These are phyloP conservation scores for Pimephales promelas DNA, from an alignment of 2,113 vertebrate species.

Conservation along the genomic window DNA sequence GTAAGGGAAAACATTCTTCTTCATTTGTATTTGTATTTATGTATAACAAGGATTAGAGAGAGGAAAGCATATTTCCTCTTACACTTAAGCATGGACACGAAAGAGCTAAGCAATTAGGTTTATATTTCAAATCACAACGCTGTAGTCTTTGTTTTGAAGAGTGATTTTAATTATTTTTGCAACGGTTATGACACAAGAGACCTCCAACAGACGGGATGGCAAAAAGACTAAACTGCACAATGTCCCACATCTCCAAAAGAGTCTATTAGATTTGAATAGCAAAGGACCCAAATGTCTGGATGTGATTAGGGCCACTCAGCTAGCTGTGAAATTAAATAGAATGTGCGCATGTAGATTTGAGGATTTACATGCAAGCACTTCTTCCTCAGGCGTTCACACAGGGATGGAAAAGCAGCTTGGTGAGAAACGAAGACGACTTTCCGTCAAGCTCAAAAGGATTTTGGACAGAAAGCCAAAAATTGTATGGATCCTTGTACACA, in stretches of 20 bases:
- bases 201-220: constrained; percentile 59
- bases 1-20: background rate
- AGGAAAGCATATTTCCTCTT: constrained; percentile 41
- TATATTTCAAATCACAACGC: constrained; percentile 49
- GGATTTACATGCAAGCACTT: constrained; percentile 71
- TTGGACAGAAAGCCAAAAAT: constrained; percentile 62
- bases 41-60: constrained; percentile 32
- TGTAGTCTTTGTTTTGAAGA: constrained; percentile 58
- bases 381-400: constrained; percentile 47
- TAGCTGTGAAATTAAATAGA: constrained; percentile 77
- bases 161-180: constrained; percentile 65
- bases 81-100: constrained; percentile 36
- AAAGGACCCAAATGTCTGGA: constrained; percentile 69
- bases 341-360: constrained; percentile 73
- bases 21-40: constrained; percentile 54
- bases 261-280: constrained; percentile 71
- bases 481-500: constrained; percentile 20
- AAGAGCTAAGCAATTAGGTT: constrained; percentile 55
- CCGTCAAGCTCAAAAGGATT: constrained; percentile 65
- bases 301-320: constrained; percentile 74
- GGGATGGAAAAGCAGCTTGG: constrained; percentile 57
- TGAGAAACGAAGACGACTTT: constrained; percentile 20
- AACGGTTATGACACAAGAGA: constrained; percentile 62
- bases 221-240: constrained; percentile 60
- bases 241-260: constrained; percentile 48